Base-by-base conservation (phyloP, 1,140 invertebrate genomes). In the Tetramorium alpestre region DNA sequence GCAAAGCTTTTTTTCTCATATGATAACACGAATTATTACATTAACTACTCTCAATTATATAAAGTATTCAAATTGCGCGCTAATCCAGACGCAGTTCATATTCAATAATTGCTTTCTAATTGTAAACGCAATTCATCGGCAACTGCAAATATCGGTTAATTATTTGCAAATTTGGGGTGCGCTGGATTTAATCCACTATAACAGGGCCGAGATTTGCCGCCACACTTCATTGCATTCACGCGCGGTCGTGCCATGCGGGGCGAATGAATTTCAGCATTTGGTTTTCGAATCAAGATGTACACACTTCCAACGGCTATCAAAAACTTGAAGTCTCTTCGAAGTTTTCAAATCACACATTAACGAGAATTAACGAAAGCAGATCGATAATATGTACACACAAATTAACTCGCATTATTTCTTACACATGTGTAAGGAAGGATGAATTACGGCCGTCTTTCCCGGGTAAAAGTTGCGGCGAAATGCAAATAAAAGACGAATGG, bases 401-500 rank as follows among this genome's bases (percentile, higher is more conserved):
- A 87, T 85, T 88, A 87, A 90, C 78, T 10, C 41, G 70, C 76
- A 62, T 90, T 90, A 90, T 89, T 84, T 89, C 47, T 16, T 41
- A 28, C 54, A 8, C 25, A 44, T 25, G 28, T 22, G 13, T 41
- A 22, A 13, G 25, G 47, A 41, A 70, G 28, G 54, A 85, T 78
- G 76, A 90, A 67, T 87, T 80, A 86, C 49, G 49, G 49, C 2
- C 18, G 28, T 47, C 70, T 75, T 44, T 54, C 7, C 10, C 33
- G 41, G 69, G 22, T 54, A 60, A 58, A 73, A 49, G 47, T 73
- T 67, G 84, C 86, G 22, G 65, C 54, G 49, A 75, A 70, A 88
- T 41, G 60, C 90, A 89, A 88, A 91, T 76, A 90, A 76, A 91
- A 75, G 87, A 87, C 89, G 78, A 86, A 91, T 77, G 80, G 90